Evolutionary conservation across 2,113 vertebrate genomes (phyloP).

Genomic region (Gasterosteus aculeatus): DNA sequence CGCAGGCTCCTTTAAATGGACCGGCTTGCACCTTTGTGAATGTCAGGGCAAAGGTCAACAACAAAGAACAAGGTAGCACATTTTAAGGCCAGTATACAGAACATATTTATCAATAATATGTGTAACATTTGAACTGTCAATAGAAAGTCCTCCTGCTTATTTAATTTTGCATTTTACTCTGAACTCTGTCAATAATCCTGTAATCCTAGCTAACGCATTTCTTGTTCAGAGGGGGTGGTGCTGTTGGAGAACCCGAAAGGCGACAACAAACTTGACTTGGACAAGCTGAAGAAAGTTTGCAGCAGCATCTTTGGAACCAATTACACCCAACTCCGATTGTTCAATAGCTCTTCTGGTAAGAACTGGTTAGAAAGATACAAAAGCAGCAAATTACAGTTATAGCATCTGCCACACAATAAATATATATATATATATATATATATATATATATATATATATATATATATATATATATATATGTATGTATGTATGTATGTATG

Average conservation of each 20-base stretch:
- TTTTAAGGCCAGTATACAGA: background rate
- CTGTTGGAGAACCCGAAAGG: slow-evolving; percentile 96
- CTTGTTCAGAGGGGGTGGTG: slow-evolving; percentile 86
- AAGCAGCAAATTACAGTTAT: background rate
- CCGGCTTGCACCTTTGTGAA: slow-evolving; percentile 92
- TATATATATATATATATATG: too few relatives aligned
- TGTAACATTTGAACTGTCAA: background rate
- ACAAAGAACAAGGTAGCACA: slow-evolving; percentile 87
- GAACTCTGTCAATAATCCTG: background rate
- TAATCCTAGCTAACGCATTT: slow-evolving; percentile 16
- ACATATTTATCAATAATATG: background rate
- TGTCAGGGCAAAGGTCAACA: slow-evolving; percentile 84
- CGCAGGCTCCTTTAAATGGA: slow-evolving; percentile 68
- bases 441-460: too few relatives aligned
- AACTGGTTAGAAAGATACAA: background rate
- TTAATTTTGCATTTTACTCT: background rate
- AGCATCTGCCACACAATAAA: background rate
- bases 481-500: too few relatives aligned
- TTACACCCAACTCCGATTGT: slow-evolving; percentile 80
- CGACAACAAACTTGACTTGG: slow-evolving; percentile 84
- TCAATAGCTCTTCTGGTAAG: slow-evolving; percentile 85
- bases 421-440: too few relatives aligned
- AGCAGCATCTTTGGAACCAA: slow-evolving; percentile 87
- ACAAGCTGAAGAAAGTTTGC: slow-evolving; percentile 83
- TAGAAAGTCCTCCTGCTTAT: background rate